These are phyloP conservation scores for Oncorhynchus mykiss DNA, from an alignment of 2,113 vertebrate genomes.

Conservation along the genomic window DNA sequence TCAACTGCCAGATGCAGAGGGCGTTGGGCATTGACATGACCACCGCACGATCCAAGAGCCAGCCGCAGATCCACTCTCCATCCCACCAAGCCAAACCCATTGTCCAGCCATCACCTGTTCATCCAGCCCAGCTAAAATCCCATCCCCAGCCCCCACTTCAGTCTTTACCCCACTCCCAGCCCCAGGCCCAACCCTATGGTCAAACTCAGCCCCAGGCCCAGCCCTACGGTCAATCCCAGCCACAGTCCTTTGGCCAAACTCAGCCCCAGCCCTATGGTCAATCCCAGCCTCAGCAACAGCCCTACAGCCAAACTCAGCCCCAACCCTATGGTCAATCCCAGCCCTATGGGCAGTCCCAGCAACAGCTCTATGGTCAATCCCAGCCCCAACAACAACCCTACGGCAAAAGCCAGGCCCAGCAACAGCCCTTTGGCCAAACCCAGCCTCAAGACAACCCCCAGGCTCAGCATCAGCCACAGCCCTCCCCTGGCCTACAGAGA, in stretches of 20 bases:
- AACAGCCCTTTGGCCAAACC: constrained; percentile 47
- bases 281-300: background rate
- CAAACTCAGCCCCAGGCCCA: constrained; percentile 35
- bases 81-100: constrained; percentile 77
- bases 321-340: constrained; percentile 22
- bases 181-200: background rate
- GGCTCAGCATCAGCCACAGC: constrained; percentile 54
- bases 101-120: constrained; percentile 56
- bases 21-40: constrained; percentile 98
- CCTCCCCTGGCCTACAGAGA: constrained; percentile 46
- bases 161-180: background rate
- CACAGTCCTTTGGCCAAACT: constrained; percentile 44
- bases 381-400: constrained; percentile 32
- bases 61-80: constrained; percentile 91
- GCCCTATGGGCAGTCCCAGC: background rate
- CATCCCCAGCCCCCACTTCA: background rate
- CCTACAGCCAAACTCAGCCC: background rate
- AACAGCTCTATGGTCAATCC: background rate
- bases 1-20: constrained; percentile 99
- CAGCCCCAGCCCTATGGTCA: constrained; percentile 21
- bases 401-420: constrained; percentile 32
- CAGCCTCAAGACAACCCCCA: constrained; percentile 34
- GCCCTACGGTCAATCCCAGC: constrained; percentile 36
- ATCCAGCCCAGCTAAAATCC: constrained; percentile 32
- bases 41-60: constrained; percentile 92